Conservation (phyloP, 2,113 vertebrate species). For the Propithecus coquereli region DNA sequence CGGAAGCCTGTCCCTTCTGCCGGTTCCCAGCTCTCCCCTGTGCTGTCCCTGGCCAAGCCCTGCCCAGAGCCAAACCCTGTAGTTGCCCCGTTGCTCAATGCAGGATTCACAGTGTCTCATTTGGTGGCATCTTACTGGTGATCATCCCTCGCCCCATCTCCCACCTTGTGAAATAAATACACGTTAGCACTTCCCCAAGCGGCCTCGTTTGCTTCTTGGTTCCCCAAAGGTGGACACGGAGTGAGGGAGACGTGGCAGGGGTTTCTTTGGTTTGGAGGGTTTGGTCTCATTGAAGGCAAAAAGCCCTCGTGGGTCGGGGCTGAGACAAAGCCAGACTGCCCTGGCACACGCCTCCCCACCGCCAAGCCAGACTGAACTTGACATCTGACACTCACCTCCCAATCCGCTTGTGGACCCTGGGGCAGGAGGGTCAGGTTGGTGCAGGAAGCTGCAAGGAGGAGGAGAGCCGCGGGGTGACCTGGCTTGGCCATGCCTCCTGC, state of each 20-base stretch:
- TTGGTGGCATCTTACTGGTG: constrained; percentile 70
- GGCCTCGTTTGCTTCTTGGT: background rate
- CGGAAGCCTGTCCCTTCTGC: constrained; percentile 26
- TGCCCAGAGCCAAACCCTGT: constrained; percentile 68
- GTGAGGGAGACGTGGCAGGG: too few species aligned
- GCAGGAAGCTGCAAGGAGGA: too few species aligned
- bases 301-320: background rate
- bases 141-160: background rate
- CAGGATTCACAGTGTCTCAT: constrained; percentile 67
- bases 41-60: constrained; percentile 39
- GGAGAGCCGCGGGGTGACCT: rapidly evolving
- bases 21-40: constrained; percentile 12
- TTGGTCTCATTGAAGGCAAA: background rate
- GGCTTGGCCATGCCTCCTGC: background rate
- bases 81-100: constrained; percentile 65
- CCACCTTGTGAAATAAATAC: constrained; percentile 79
- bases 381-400: background rate
- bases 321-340: background rate
- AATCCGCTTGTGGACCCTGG: background rate
- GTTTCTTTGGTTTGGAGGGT: background rate
- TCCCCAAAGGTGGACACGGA: background rate
- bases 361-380: background rate
- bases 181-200: constrained; percentile 66
- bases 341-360: background rate
- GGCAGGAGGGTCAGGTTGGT: background rate